These are phyloP conservation scores for Empis livida DNA, from an alignment of 2,888 invertebrate genomes.

Conservation along the genomic window DNA sequence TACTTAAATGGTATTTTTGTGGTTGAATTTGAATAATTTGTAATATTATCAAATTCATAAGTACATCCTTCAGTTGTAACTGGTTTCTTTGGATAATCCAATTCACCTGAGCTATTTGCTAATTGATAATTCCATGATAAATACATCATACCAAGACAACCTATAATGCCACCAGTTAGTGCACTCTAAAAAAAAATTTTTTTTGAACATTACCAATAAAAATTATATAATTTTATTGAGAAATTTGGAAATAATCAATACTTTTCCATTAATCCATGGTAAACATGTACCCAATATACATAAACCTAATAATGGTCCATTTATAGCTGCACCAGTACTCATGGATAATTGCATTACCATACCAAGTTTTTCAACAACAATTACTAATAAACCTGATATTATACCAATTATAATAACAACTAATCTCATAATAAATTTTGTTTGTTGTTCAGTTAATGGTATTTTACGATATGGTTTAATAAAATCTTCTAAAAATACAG, in stretches of 20 bases:
- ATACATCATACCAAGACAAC: constrained; percentile 52
- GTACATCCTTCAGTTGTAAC: constrained; percentile 38
- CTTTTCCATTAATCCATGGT: constrained; percentile 52
- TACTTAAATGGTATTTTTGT: background rate
- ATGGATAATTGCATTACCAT: constrained; percentile 50
- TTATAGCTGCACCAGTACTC: constrained; percentile 49
- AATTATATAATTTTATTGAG: background rate
- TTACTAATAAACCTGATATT: constrained; percentile 50
- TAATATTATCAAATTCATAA: background rate
- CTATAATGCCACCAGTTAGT: constrained; percentile 50
- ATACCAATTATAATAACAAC: constrained; percentile 55
- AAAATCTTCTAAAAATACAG: constrained; percentile 66
- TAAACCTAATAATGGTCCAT: constrained; percentile 56
- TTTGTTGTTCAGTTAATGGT: constrained; percentile 40
- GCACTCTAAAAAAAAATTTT: no score
- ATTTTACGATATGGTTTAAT: constrained; percentile 51
- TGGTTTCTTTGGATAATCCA: constrained; percentile 43
- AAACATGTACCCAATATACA: constrained; percentile 52
- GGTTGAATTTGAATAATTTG: background rate
- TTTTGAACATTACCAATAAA: no score
- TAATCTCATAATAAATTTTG: constrained; percentile 47
- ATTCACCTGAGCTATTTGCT: constrained; percentile 48
- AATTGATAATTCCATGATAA: constrained; percentile 53
- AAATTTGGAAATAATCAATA: constrained; percentile 18
- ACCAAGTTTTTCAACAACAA: constrained; percentile 58